phyloP scores from a whole-genome alignment of 2,888 invertebrate species.

The Stramonita haemastoma region DNA sequence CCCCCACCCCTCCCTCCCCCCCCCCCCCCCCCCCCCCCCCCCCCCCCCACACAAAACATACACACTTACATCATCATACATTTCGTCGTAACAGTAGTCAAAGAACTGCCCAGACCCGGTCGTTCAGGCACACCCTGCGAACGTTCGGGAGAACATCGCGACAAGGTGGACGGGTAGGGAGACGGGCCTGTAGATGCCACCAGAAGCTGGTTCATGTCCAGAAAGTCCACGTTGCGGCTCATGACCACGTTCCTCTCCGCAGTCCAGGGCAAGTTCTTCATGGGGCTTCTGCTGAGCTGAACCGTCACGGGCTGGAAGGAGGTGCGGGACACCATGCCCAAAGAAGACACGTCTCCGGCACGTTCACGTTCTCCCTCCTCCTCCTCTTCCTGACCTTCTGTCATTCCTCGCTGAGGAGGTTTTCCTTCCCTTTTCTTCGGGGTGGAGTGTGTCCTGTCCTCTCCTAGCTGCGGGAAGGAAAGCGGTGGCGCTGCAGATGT shows the following conservation, averaged over 20 bases:
- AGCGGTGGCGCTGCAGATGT: background rate
- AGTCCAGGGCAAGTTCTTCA: conserved; percentile 32
- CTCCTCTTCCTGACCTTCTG: background rate
- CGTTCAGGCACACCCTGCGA: background rate
- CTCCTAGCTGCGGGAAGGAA: background rate
- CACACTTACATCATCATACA: background rate
- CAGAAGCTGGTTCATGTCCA: conserved; percentile 39
- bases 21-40: background rate
- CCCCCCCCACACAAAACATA: background rate
- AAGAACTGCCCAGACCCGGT: background rate
- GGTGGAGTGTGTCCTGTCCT: background rate
- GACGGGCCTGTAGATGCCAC: background rate
- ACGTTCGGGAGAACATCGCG: background rate
- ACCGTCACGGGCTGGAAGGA: conserved; percentile 26
- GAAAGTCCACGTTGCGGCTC: conserved; percentile 41
- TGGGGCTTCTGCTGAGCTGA: conserved; percentile 39
- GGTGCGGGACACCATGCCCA: too few relatives aligned
- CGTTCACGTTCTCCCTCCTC: background rate
- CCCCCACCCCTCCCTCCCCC: background rate
- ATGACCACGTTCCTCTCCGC: conserved; percentile 29
- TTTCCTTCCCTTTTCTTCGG: background rate
- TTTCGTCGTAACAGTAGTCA: background rate
- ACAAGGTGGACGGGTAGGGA: background rate
- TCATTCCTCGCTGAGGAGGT: background rate
- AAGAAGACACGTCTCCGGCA: background rate